Base-by-base conservation (phyloP, 2,888 invertebrate genomes). In the Scaptomyza polygonia region DNA sequence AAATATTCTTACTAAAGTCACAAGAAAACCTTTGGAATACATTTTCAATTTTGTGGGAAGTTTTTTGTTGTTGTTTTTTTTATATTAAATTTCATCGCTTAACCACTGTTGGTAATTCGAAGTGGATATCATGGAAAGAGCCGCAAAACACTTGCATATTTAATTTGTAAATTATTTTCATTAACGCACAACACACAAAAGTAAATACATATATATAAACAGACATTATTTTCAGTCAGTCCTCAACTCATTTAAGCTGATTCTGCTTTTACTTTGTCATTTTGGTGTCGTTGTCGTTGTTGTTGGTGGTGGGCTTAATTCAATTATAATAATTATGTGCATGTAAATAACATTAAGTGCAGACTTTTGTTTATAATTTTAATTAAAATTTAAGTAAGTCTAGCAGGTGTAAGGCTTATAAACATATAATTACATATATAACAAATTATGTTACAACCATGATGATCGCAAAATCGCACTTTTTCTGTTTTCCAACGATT, bases 161-260 rank as follows among this genome's bases (percentile, higher is more conserved):
- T 61, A 40, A 56, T 56, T 40, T 61, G 12, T 47, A 18, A 30
- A 48, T 58, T 8, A 40, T 30, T 7, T 12, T 14, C 4, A 30
- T 12, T 5, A 12, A 21, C 7, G 21, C 7, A 42, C 40, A 40
- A 18, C 5, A 34, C 36, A 36, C 14, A 36, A 39, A 51, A 16
- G n/a, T 43, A 25, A 11, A 36, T 25, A 51, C 5, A 12, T 43
- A 25, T n/a, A 36, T 25, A 51, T 7, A 12, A 12, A 18, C 8
- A 29, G 27, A 14, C 29, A 25, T 55, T 14, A 48, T 7, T 57
- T 42, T 14, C 39, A 39, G 39, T 18, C 48, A 14, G 6, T 16
- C n/a, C 16, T 21, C 9, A 44, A 6, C 16, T 14, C 52, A 52
- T 32, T 52, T 36, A 8, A 18, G 14, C 14, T 30, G 21, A 16